These are phyloP conservation scores for Drosophila leontia DNA, from an alignment of 1,140 invertebrate species.

Conservation along the genomic window DNA sequence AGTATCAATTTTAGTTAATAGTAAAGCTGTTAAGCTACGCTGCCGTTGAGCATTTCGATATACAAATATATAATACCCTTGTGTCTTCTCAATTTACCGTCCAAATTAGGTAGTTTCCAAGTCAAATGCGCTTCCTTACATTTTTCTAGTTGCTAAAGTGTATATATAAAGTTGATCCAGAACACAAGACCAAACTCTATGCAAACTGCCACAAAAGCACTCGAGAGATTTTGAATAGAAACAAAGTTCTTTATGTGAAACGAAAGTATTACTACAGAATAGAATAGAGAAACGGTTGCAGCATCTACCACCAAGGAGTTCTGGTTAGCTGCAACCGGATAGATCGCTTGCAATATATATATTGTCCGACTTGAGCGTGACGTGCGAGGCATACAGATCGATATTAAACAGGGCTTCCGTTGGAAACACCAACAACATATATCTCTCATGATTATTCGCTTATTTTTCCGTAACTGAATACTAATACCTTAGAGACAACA, in stretches of 20 bases:
- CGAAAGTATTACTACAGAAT: constrained; percentile 64
- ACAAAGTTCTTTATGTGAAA: constrained; percentile 29
- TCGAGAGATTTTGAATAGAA: constrained; percentile 19
- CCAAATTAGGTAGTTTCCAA: constrained; percentile 12
- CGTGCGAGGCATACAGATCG: constrained; percentile 13
- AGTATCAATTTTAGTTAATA: constrained; percentile 15
- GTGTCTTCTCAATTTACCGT: background rate
- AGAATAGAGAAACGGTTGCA: constrained; percentile 23
- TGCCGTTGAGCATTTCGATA: constrained; percentile 23
- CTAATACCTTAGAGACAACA: constrained; percentile 59
- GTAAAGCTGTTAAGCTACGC: background rate
- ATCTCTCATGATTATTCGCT: constrained; percentile 16
- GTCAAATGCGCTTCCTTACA: constrained; percentile 12
- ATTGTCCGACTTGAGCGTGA: constrained; percentile 6
- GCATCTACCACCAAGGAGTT: background rate
- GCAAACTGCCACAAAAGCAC: constrained; percentile 50
- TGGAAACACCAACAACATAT: constrained; percentile 2
- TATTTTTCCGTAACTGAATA: constrained; percentile 43
- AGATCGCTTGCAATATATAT: constrained; percentile 8
- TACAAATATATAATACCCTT: background rate
- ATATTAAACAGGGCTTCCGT: constrained; percentile 26
- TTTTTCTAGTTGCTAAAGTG: constrained; percentile 31
- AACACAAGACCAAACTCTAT: constrained; percentile 4
- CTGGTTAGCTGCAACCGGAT: no score
- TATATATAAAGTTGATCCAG: constrained; percentile 15